Conservation (phyloP, 2,797 vertebrate genomes). For the Sphaeramia orbicularis region DNA sequence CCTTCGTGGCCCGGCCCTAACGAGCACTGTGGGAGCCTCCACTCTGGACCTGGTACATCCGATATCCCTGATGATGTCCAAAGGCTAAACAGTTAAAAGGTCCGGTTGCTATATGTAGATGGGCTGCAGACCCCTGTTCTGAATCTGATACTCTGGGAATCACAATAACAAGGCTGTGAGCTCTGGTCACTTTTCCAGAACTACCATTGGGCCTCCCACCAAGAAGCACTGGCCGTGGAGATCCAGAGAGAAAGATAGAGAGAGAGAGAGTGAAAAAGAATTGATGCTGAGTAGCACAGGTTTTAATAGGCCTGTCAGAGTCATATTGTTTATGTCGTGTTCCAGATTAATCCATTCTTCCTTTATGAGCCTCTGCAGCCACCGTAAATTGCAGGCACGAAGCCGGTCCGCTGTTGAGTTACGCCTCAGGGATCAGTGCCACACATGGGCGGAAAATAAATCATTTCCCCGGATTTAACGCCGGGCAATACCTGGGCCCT, state of each 20-base stretch:
- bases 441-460: constrained; percentile 84
- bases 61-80: constrained; percentile 81
- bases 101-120: constrained; percentile 83
- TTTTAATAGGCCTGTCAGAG: constrained; percentile 87
- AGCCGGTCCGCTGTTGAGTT: constrained; percentile 81
- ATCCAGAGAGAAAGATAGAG: constrained; percentile 47
- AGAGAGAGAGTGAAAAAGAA: constrained; percentile 67
- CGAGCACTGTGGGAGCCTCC: constrained; percentile 79
- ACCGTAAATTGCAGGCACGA: constrained; percentile 83
- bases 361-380: constrained; percentile 87
- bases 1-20: constrained; percentile 66
- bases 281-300: constrained; percentile 84
- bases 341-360: constrained; percentile 88
- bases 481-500: constrained; percentile 82
- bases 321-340: constrained; percentile 88
- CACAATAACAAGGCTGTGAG: constrained; percentile 73
- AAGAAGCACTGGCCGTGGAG: constrained; percentile 32
- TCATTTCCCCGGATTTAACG: constrained; percentile 85
- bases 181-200: constrained; percentile 67
- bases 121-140: constrained; percentile 56
- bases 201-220: constrained; percentile 59
- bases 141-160: constrained; percentile 83
- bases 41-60: constrained; percentile 72
- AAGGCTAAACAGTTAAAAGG: constrained; percentile 83
- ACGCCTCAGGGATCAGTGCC: constrained; percentile 84